Percentiles rank a stretch among this genome's conserved stretches.
Evolutionary conservation across 2,113 vertebrate species (phyloP).

Genomic region (Myiozetetes cayanensis): DNA sequence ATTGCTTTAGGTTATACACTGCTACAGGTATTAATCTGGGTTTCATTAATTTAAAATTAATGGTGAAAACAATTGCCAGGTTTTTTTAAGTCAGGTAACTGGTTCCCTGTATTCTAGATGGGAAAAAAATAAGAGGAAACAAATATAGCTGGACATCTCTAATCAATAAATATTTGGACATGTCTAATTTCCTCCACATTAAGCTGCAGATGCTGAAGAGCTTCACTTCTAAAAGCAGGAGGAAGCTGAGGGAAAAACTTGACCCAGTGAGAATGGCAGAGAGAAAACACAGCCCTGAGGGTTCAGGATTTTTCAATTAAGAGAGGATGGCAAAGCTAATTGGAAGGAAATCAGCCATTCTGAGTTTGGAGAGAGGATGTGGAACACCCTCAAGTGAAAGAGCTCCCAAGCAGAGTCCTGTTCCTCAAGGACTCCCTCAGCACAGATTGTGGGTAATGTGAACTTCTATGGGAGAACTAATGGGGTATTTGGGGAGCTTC

Average conservation of each 20-base stretch:
- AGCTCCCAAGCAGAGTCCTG: neutral
- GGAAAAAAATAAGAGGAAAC: neutral
- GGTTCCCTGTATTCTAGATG: neutral
- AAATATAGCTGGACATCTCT: neutral
- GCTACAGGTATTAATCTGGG: neutral
- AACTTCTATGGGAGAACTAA: neutral
- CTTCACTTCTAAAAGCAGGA: neutral
- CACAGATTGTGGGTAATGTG: neutral
- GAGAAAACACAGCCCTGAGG: neutral
- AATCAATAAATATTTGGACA: neutral
- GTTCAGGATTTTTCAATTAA: neutral
- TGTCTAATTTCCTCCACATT: neutral
- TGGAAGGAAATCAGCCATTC: neutral
- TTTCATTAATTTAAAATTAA: neutral
- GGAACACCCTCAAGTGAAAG: neutral
- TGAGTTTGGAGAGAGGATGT: neutral
- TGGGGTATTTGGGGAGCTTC: neutral
- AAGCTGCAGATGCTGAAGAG: neutral
- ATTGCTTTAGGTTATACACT: neutral
- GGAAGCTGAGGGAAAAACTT: neutral
- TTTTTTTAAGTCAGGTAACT: neutral
- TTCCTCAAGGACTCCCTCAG: neutral
- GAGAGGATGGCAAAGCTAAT: neutral
- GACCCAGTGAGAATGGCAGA: neutral
- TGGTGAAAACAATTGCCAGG: neutral